These are phyloP conservation scores for Sciurus niger DNA, from an alignment of 2,113 vertebrate genomes.

Conservation along the genomic window DNA sequence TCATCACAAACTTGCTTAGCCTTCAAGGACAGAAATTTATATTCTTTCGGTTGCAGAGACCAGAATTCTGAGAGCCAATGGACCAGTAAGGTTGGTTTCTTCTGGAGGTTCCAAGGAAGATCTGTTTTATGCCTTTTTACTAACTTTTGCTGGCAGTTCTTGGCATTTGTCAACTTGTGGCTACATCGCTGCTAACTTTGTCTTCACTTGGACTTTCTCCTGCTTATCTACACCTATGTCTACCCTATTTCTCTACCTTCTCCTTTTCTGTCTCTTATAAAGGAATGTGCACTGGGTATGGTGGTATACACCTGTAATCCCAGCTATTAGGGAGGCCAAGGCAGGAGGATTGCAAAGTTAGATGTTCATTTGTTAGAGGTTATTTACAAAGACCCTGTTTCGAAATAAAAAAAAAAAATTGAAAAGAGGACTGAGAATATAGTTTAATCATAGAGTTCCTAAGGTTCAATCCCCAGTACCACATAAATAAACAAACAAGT, in stretches of 20 bases:
- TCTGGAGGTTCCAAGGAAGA: neutral
- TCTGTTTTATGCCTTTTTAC: neutral
- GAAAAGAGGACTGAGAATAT: no score
- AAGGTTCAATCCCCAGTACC: no score
- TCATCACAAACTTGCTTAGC: neutral
- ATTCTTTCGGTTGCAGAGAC: conserved; percentile 36
- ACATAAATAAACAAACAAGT: no score
- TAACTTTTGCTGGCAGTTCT: neutral
- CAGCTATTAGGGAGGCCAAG: no score
- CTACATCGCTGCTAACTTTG: no score
- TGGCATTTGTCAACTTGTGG: neutral
- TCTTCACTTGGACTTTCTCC: neutral
- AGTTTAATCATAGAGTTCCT: no score
- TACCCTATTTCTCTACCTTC: neutral
- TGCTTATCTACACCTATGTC: neutral
- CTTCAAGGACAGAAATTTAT: conserved; percentile 38
- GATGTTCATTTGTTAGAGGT: no score
- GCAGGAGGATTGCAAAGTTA: no score
- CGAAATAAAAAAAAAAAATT: no score
- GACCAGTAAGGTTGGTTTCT: neutral
- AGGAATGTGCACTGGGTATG: no score
- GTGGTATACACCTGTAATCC: no score
- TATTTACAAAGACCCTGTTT: no score
- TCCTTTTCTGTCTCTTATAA: neutral
- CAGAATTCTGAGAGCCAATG: neutral